Evolutionary conservation across 2,888 invertebrate genomes (phyloP), one percentile per base, ranked within the genome.

Genomic region (Gymnoscelis rufifasciata): DNA sequence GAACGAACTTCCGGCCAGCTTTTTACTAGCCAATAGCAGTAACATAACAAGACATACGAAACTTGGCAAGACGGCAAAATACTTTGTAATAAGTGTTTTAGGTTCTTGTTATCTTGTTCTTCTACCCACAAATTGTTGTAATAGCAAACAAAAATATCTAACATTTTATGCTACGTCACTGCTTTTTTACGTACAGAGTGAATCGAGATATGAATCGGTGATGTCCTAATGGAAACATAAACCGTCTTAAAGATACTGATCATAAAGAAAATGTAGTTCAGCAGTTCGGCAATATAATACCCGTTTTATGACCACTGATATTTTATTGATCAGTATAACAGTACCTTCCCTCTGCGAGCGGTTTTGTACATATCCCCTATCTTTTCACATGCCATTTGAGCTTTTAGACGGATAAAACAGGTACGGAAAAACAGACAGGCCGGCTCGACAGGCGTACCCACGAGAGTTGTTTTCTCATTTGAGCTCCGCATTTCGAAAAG

Each of bases 401-500:
- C 56, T 56, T 51, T 58, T 52, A 54, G 52, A 49, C 41, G 41
- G 51, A 51, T 50, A 42, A 44, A 47, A 44, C 52, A 49, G 51
- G 51, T 53, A 50, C 54, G 43, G 47, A 51, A 47, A 41, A 47
- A 38, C 53, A 49, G 57, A 52, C 54, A 47, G 37, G 19, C 29
- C 42, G 43, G 41, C 53, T 55, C 48, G 37, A 36, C 51, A 51
- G 57, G 44, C 51, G 51, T 51, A 55, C 54, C 56, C 56, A 40
- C 47, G 52, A 56, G 53, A 51, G 51, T 46, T 54, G 59, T 57
- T 56, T 60, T 55, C 57, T 54, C 51, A 51, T 58, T 57, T 59
- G 53, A 52, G 54, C 56, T 45, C 50, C 52, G 54, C 51, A 52
- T 55, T 51, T 49, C 47, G 39, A 50, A 61, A 62, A 66, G 63